Conservation (phyloP, 2,888 invertebrate species). For the Camptogramma bilineatum region DNA sequence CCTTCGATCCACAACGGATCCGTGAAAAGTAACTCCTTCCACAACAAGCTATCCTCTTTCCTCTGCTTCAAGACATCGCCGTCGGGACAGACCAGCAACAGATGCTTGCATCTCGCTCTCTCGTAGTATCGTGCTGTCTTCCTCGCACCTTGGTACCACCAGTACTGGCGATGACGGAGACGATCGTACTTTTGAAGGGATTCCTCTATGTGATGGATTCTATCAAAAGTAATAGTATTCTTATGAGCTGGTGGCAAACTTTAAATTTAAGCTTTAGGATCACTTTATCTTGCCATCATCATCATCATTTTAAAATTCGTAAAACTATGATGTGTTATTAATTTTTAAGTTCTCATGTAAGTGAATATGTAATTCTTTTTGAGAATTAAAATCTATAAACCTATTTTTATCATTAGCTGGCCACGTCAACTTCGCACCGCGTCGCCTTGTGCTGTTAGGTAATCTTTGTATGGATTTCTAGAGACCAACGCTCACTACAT, state of each 20-base stretch:
- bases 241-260: neutral
- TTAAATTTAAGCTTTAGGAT: no score
- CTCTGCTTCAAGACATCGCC: constrained; percentile 67
- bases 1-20: constrained; percentile 73
- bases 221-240: constrained; percentile 1
- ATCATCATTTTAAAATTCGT: no score
- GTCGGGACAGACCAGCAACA: constrained; percentile 72
- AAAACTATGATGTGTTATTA: no score
- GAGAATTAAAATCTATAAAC: no score
- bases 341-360: no score
- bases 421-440: no score
- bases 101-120: constrained; percentile 64
- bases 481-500: no score
- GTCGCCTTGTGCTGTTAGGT: no score
- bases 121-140: constrained; percentile 47
- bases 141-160: constrained; percentile 60
- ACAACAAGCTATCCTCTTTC: constrained; percentile 69
- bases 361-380: no score
- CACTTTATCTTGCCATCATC: no score
- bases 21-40: constrained; percentile 75
- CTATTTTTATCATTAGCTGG: no score
- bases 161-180: constrained; percentile 68
- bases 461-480: no score
- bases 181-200: constrained; percentile 66
- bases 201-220: constrained; percentile 69